A percentile compares a stretch with the other conserved stretches of the same genome.
These are phyloP conservation scores for Agriopis marginaria DNA, from an alignment of 2,888 invertebrate species.

Conservation along the genomic window DNA sequence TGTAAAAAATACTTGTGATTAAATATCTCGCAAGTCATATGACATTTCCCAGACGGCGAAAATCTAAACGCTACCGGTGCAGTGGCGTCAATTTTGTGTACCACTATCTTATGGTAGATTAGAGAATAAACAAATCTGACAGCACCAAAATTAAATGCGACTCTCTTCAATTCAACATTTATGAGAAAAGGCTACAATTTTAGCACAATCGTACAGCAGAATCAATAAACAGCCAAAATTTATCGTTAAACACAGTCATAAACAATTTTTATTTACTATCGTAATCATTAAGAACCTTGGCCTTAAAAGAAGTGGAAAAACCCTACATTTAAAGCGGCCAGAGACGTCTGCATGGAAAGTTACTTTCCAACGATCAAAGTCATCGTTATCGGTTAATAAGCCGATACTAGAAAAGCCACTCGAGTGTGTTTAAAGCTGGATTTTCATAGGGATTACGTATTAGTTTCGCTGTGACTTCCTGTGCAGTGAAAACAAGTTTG, in stretches of 20 bases:
- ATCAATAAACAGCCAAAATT: no score
- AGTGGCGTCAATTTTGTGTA: no score
- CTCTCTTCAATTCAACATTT: no score
- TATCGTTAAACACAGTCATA: conserved; percentile 6
- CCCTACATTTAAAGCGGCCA: conserved; percentile 18
- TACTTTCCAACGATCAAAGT: conserved; percentile 41
- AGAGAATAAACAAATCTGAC: no score
- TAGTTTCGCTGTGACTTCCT: conserved; percentile 49
- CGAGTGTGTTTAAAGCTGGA: conserved; percentile 35
- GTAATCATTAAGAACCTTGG: conserved; percentile 34
- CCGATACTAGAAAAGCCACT: conserved; percentile 29
- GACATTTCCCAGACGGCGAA: neutral
- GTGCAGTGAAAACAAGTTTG: conserved; percentile 57
- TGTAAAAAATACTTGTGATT: conserved; percentile 10
- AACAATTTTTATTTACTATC: conserved; percentile 14
- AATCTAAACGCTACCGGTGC: conserved; percentile 1
- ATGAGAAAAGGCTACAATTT: no score
- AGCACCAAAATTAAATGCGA: neutral
- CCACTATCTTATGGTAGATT: no score
- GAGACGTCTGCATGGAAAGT: conserved; percentile 39
- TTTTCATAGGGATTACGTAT: conserved; percentile 39
- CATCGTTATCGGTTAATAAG: conserved; percentile 33
- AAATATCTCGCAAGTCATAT: conserved; percentile 9
- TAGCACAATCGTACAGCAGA: no score
- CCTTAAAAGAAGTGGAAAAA: conserved; percentile 43